Base-by-base conservation (phyloP, 2,797 vertebrate species). In the Chloroceryle amazona region DNA sequence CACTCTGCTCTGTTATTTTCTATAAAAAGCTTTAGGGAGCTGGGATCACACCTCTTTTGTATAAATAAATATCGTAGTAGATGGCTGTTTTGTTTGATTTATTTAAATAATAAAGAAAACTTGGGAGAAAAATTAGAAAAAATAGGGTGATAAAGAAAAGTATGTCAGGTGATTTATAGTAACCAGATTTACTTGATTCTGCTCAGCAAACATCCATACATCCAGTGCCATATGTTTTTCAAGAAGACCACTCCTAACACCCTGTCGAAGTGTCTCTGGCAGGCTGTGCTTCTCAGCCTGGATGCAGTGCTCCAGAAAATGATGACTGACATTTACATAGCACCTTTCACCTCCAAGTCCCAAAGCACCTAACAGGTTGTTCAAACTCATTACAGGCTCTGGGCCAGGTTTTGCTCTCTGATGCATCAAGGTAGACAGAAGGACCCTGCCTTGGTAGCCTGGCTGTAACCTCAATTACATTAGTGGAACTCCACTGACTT, bases 271-370 rank as follows among this genome's bases (percentile, higher is more conserved):
- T 70, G 72, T 79, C 51, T 91, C 80, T 88, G 87, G 82, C 75
- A 86, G 3, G 5, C 66, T 88, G 22, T 66, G 58, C 54, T 58
- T 81, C 89, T 72, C 87, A 62, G 68, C 22, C 87, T 81, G 54
- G 39, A 49, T 89, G 46, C 12, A 81, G 54, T 39, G 92, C 55
- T 85, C 73, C 49, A 62, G 68, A 20, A 96, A 97, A 96, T n/a
- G 68, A 87, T 65, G 89, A 93, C 67, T 95, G 96, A 89, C 91
- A 70, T 91, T 87, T 96, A 92, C 93, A 86, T 16, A 90, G 35
- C 78, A 92, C 91, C 92, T 97, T 95, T 96, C 90, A 91, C 89
- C 93, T 90, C 81, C 89, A 81, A 92, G 94, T 95, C 93, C 90
- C 94, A 83, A 73, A 85, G 78, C 57, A 86, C 71, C 90, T 97